Conservation (phyloP, 2,797 vertebrate genomes). For the Cryptoblepharus egeriae region DNA sequence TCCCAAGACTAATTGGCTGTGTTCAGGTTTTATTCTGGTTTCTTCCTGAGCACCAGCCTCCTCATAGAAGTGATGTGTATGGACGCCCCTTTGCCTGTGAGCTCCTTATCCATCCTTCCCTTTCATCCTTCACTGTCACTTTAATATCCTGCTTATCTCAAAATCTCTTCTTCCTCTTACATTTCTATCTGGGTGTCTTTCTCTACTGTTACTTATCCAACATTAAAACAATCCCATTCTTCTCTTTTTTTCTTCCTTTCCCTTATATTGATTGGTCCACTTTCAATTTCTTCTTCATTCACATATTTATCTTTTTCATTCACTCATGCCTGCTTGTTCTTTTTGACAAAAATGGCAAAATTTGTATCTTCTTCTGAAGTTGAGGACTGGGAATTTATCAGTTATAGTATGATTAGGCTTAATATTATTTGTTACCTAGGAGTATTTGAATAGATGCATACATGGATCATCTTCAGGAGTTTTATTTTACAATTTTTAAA, state of each 20-base stretch:
- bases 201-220: not conserved
- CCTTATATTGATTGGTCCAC: not conserved
- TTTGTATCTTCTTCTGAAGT: not conserved
- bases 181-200: slow-evolving; percentile 2
- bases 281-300: slow-evolving; percentile 17
- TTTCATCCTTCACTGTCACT: slow-evolving; percentile 32
- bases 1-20: slow-evolving; percentile 19
- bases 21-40: slow-evolving; percentile 40
- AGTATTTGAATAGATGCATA: slow-evolving; percentile 27
- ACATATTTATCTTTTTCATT: slow-evolving; percentile 1
- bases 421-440: slow-evolving; percentile 16
- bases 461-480: slow-evolving; percentile 1
- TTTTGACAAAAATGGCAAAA: slow-evolving; percentile 15
- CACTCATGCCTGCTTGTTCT: slow-evolving; percentile 16
- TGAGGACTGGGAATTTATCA: slow-evolving; percentile 13
- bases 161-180: slow-evolving; percentile 33
- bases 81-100: slow-evolving; percentile 33
- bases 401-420: slow-evolving; percentile 8
- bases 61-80: slow-evolving; percentile 5
- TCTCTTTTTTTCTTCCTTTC: not conserved
- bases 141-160: slow-evolving; percentile 39
- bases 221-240: not conserved
- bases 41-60: not conserved
- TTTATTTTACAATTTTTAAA: slow-evolving; percentile 43
- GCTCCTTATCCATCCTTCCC: not conserved